Evolutionary conservation across 1,140 invertebrate genomes (phyloP).

Genomic region (Drosophila sp.): DNA sequence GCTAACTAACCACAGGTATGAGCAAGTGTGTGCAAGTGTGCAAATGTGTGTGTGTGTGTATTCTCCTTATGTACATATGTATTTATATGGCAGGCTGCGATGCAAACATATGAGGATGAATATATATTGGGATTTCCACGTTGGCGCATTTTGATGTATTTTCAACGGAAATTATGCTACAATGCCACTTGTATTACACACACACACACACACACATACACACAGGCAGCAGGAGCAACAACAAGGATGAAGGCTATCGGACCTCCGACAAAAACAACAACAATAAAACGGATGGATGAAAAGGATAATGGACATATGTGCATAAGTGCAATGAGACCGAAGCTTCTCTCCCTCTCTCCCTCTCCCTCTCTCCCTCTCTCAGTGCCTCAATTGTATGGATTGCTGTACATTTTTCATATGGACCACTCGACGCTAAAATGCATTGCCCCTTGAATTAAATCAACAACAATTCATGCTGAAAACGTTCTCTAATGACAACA

Average conservation of each 20-base stretch:
- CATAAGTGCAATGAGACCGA: conserved; percentile 50
- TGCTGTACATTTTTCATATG: conserved; percentile 71
- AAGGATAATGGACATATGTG: conserved; percentile 45
- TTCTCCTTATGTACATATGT: conserved; percentile 5
- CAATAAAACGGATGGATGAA: conserved; percentile 45
- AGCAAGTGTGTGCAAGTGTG: conserved; percentile 8
- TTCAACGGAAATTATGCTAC: conserved; percentile 76
- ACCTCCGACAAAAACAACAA: conserved; percentile 8
- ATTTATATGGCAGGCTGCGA: conserved; percentile 21
- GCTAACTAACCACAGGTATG: conserved; percentile 73
- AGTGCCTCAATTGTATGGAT: conserved; percentile 31
- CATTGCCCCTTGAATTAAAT: conserved; percentile 79
- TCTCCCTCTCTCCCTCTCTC: too few relatives aligned
- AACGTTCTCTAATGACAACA: conserved; percentile 31
- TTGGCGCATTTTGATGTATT: conserved; percentile 72
- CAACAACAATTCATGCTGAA: conserved; percentile 73
- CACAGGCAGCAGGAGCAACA: conserved; percentile 11
- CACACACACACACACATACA: not conserved
- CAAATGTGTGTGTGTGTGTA: not conserved
- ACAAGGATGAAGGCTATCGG: conserved; percentile 33
- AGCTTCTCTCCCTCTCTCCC: not conserved
- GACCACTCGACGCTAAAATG: conserved; percentile 68
- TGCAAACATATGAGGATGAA: conserved; percentile 49
- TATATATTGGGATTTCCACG: conserved; percentile 62
- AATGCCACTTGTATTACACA: conserved; percentile 62